A percentile compares a stretch with the other conserved stretches of the same genome.
Evolutionary conservation across 2,888 invertebrate genomes (phyloP).

Genomic region (Serrognathus titanus): DNA sequence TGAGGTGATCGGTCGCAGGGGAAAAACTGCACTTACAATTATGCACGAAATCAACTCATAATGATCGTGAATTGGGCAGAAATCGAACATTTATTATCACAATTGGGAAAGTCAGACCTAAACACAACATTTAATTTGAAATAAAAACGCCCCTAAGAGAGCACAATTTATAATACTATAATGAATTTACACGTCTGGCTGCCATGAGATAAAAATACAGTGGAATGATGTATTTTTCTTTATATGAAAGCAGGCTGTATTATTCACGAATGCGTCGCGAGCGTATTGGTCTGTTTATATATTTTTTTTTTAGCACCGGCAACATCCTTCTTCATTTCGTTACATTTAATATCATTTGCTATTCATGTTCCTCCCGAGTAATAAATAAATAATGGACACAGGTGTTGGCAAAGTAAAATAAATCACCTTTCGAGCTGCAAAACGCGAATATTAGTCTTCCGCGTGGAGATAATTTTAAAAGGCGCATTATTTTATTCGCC

Average conservation of each 20-base stretch:
- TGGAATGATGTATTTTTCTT: neutral
- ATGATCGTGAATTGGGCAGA: too few species aligned
- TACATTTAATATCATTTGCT: neutral
- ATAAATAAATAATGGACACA: conserved; percentile 3
- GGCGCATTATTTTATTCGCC: neutral
- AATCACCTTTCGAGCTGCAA: conserved; percentile 2
- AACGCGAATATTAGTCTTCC: neutral
- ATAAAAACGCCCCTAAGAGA: too few species aligned
- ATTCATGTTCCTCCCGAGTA: neutral
- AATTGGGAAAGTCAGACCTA: too few species aligned
- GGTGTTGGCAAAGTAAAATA: conserved; percentile 1
- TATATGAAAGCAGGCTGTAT: neutral
- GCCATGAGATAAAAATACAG: neutral
- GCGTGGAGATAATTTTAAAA: neutral
- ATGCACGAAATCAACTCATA: too few species aligned
- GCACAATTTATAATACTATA: neutral
- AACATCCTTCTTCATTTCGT: conserved; percentile 1
- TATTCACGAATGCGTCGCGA: neutral
- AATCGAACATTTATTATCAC: too few species aligned
- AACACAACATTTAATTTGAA: too few species aligned
- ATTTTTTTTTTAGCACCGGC: neutral
- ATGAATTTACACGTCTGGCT: neutral
- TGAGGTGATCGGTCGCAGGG: too few species aligned
- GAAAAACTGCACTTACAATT: too few species aligned
- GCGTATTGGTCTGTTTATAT: neutral